These are phyloP conservation scores for Lutraria rhynchaena DNA, from an alignment of 1,140 invertebrate species.

Conservation along the genomic window DNA sequence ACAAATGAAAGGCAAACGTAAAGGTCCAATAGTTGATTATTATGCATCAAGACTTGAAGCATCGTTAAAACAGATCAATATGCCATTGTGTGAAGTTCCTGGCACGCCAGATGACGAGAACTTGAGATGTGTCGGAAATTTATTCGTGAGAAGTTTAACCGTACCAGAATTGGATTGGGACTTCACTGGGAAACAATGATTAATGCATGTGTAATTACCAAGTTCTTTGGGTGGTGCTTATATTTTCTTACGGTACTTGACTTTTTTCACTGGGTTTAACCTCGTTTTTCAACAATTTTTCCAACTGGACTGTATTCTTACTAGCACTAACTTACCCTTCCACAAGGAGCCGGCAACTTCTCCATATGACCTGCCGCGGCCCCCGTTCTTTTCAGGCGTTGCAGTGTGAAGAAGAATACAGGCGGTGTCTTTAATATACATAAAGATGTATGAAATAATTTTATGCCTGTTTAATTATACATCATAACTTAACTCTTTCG, in stretches of 20 bases:
- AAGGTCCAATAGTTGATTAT: slow-evolving; percentile 29
- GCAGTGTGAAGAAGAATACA: no score
- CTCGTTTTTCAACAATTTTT: neutral
- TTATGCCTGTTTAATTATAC: no score
- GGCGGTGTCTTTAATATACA: no score
- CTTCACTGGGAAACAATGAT: neutral
- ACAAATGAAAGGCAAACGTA: slow-evolving; percentile 10
- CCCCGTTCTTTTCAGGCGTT: no score
- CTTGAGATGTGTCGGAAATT: slow-evolving; percentile 41
- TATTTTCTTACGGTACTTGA: neutral
- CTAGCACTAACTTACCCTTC: no score
- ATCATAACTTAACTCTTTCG: no score
- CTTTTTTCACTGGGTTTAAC: no score
- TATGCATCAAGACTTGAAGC: slow-evolving; percentile 40
- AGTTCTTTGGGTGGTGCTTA: neutral
- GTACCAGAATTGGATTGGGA: slow-evolving; percentile 45
- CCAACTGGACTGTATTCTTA: neutral
- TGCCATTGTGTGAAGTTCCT: slow-evolving; percentile 8
- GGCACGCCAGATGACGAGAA: slow-evolving; percentile 58
- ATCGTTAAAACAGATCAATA: slow-evolving; percentile 1
- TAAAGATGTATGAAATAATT: no score
- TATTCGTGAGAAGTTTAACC: slow-evolving; percentile 49
- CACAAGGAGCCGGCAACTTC: no score
- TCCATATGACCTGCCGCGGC: no score
- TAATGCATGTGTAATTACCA: neutral